phyloP scores from a whole-genome alignment of 2,797 vertebrate genomes.

The Sebastolobus alascanus region DNA sequence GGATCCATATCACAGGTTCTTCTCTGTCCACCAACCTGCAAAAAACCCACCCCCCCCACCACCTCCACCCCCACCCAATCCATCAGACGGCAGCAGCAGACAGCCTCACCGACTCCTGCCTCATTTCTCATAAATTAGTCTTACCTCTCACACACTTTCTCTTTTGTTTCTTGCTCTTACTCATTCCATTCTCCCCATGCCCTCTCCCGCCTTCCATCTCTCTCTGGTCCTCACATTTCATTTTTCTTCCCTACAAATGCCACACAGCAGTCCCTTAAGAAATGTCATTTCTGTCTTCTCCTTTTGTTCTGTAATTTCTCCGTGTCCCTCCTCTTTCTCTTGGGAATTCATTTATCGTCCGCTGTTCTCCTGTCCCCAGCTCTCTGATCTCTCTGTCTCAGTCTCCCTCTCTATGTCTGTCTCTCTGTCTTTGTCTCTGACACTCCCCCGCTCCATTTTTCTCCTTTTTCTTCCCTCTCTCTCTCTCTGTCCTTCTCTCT shows the following conservation, averaged over 20 bases:
- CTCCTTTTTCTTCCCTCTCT: neutral
- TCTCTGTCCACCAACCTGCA: conserved; percentile 69
- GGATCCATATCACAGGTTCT: conserved; percentile 75
- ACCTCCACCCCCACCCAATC: conserved; percentile 61
- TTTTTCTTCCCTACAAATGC: conserved; percentile 83
- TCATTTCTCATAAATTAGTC: conserved; percentile 85
- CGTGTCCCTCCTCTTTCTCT: conserved; percentile 75
- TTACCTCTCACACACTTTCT: conserved; percentile 82
- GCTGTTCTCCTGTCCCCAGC: conserved; percentile 73
- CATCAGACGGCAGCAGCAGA: conserved; percentile 75
- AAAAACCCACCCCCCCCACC: conserved; percentile 36
- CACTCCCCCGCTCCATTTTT: conserved; percentile 47
- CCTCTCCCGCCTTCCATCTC: conserved; percentile 80
- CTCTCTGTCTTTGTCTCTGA: conserved; percentile 73
- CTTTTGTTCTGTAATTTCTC: conserved; percentile 84
- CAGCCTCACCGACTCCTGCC: conserved; percentile 74
- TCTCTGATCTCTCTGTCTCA: conserved; percentile 80
- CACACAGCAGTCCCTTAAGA: conserved; percentile 83
- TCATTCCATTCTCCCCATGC: conserved; percentile 80
- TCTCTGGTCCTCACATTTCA: conserved; percentile 82
- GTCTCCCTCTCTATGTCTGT: conserved; percentile 58
- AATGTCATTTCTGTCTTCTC: conserved; percentile 84
- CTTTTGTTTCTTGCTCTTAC: conserved; percentile 79
- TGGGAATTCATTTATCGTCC: conserved; percentile 80
- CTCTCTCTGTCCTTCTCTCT: neutral